Evolutionary conservation across 2,888 invertebrate species (phyloP), one percentile per base, ranked within the genome.

Genomic region (Drosophila formosana): DNA sequence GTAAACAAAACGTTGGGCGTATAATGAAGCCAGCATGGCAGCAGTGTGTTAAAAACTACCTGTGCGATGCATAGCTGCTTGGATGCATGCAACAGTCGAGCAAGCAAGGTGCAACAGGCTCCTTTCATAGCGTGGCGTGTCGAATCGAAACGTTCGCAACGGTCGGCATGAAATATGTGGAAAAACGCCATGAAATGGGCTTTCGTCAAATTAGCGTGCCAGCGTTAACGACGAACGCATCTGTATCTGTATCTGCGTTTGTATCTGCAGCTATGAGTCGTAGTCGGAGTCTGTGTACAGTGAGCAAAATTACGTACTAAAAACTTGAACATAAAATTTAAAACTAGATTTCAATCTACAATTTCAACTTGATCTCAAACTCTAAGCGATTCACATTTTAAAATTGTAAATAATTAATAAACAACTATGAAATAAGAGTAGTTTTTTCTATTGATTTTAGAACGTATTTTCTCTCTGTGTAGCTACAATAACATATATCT

Each of bases 161-260:
- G 75, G 67, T 78, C 68, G 55, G 52, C 80, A 85, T 85, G 82
- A 88, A 88, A 87, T 88, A 86, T 88, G 70, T 87, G 76, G 78
- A 88, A 88, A 88, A 88, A 83, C 75, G 64, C 78, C 84, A 84
- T 84, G 80, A 90, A 90, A 89, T 89, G 81, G 89, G 89, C 90
- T 90, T 90, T 91, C 90, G 88, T 90, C 90, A 89, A 91, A 90
- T 90, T 90, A 90, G 89, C 91, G 90, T 88, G 80, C 78, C 63
- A 83, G 77, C 86, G 86, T 88, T 90, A 90, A 89, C 85, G 85
- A 81, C 66, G 74, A 78, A 72, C 62, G 56, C 72, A 68, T 60
- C 68, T 50, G 46, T 50, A n/a, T 53, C 3, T 65, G 28, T 52
- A 25, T 57, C 39, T 60, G 52, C 53, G 4, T 43, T 32, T 53